These are phyloP conservation scores for Chionoecetes opilio DNA, from an alignment of 1,140 invertebrate genomes.

Conservation along the genomic window DNA sequence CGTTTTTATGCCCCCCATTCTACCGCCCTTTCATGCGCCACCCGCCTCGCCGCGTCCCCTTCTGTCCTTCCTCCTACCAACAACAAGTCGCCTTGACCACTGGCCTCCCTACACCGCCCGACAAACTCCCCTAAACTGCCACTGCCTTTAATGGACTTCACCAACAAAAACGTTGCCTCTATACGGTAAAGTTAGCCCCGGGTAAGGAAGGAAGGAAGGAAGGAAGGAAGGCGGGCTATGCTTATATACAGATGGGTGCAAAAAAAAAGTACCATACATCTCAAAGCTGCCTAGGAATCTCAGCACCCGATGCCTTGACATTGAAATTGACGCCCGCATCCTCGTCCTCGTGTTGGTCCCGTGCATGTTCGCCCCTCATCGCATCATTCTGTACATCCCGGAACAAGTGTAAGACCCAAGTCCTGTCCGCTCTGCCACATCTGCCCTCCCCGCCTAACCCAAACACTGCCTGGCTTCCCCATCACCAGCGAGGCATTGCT, in stretches of 20 bases:
- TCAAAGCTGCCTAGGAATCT: not conserved
- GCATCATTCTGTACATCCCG: not conserved
- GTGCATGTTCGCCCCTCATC: slow-evolving; percentile 12
- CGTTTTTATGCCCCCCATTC: slow-evolving; percentile 23
- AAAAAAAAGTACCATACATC: not conserved
- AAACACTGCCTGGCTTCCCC: slow-evolving; percentile 15
- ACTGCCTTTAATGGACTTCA: slow-evolving; percentile 10
- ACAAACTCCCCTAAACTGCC: slow-evolving; percentile 17
- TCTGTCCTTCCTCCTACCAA: not conserved
- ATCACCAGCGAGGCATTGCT: not conserved
- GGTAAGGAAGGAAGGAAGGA: not conserved
- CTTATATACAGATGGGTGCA: not conserved
- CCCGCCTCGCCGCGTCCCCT: slow-evolving; percentile 9
- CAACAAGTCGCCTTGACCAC: slow-evolving; percentile 35
- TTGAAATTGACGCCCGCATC: not conserved
- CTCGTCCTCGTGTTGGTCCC: not conserved
- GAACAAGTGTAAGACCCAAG: not conserved
- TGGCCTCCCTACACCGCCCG: not conserved
- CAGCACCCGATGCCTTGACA: not conserved
- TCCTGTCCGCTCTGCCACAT: not conserved
- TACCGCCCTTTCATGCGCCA: slow-evolving; percentile 46
- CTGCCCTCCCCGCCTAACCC: not conserved
- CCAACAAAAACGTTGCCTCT: not conserved
- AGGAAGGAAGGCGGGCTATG: not conserved
- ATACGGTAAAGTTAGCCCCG: not conserved